These are phyloP conservation scores for Pammene aurita DNA, from an alignment of 2,888 invertebrate genomes.

Conservation along the genomic window DNA sequence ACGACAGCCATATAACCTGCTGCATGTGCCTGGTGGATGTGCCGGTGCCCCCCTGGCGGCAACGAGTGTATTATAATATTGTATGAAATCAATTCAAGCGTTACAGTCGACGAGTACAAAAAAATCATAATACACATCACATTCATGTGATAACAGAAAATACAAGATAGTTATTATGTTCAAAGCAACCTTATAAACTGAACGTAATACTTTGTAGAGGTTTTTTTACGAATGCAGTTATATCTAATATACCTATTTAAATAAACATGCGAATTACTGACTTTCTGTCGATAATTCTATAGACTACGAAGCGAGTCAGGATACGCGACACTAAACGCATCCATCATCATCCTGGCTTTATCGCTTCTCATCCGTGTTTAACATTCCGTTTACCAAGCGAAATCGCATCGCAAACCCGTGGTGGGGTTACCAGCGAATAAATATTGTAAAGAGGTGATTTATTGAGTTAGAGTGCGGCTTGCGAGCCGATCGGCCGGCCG, in stretches of 20 bases:
- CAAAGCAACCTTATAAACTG: neutral
- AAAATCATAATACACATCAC: no score
- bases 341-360: slow-evolving; percentile 18
- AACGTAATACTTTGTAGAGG: neutral
- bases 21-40: no score
- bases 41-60: no score
- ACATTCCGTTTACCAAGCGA: slow-evolving; percentile 33
- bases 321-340: neutral
- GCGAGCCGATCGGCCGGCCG: slow-evolving; percentile 72
- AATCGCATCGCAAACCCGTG: slow-evolving; percentile 60
- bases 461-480: slow-evolving; percentile 70
- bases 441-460: slow-evolving; percentile 82
- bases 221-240: neutral
- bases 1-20: no score
- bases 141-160: no score
- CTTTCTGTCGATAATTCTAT: neutral
- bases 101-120: no score
- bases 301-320: neutral
- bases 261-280: neutral
- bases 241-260: no score
- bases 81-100: no score
- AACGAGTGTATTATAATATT: no score
- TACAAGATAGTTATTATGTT: neutral
- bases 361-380: slow-evolving; percentile 36
- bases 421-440: slow-evolving; percentile 75